phyloP scores from a whole-genome alignment of 1,140 invertebrate species.

The Physella acuta region DNA sequence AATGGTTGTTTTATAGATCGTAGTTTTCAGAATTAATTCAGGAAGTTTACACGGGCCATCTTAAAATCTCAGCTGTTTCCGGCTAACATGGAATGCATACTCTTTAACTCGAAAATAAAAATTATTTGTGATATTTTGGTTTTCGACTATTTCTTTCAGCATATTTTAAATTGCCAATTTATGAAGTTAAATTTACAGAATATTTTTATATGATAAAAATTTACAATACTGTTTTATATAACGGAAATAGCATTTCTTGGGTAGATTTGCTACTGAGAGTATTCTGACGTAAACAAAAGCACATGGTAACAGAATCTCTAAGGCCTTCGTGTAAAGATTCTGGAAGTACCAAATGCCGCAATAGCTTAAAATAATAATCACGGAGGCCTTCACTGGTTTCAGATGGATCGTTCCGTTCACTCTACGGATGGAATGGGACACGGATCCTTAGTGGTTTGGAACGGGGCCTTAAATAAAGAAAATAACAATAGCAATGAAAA shows the following conservation, averaged over 20 bases:
- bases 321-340: slow-evolving; percentile 24
- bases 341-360: slow-evolving; percentile 18
- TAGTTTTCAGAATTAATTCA: no score
- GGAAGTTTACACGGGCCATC: background rate
- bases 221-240: no score
- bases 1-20: no score
- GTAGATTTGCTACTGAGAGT: slow-evolving; percentile 13
- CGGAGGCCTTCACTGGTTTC: slow-evolving; percentile 25
- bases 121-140: no score
- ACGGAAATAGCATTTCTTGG: slow-evolving; percentile 6
- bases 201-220: no score
- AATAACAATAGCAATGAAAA: slow-evolving; percentile 35
- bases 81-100: no score
- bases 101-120: no score
- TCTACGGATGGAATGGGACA: slow-evolving; percentile 33
- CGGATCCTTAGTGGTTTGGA: slow-evolving; percentile 29
- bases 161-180: no score
- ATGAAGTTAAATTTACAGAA: no score
- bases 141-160: no score
- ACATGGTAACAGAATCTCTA: slow-evolving; percentile 26
- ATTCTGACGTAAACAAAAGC: slow-evolving; percentile 26
- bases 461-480: slow-evolving; percentile 29
- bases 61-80: slow-evolving; percentile 11
- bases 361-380: slow-evolving; percentile 21
- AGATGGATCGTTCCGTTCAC: slow-evolving; percentile 34